Base-by-base conservation (phyloP, 2,888 invertebrate species). In the Dolomedes plantarius region DNA sequence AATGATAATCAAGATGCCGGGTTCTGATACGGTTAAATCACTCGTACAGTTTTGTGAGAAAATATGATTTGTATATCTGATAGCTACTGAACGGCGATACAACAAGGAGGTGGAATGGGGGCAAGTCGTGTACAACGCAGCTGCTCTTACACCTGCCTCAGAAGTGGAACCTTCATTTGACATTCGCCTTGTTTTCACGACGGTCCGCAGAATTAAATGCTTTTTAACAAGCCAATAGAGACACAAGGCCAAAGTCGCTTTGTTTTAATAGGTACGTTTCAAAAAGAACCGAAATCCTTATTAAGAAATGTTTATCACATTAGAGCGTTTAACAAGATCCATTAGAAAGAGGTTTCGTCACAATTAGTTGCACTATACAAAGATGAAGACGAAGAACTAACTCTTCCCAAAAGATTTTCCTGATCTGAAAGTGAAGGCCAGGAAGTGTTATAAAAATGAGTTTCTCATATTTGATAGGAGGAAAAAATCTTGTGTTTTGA, bases 81-180 rank as follows among this genome's bases (percentile, higher is more conserved):
- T 62, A 13, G 36, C 73, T 56, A 62, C 73, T 13, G 71, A 46
- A 32, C 11, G 23, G 41, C 41, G 56, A 23, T 50, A 27, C 32
- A 36, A 27, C 36, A 31, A 36, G 39, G 19, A 77, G 77, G 76
- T 83, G 83, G 83, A 83, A 83, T 83, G 76, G 71, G 83, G 83
- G 83, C 83, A 76, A 77, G 31, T 83, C 83, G 83, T 83, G 83
- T 56, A 7, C 23, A 72, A 83, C 46, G 72, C 83, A 83, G 77
- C 65, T 83, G 83, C 76, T n/a, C 29, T 67, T 72, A 71, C 83
- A 83, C 77, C 83, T 83, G 83, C 83, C 23, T 23, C 64, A 27
- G 19, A 65, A 65, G 64, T 76, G 32, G 72, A 81, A 69, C 81
- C 77, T 77, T 83, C 83, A 77, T 67, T 83, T 77, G 67, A 83